These are phyloP conservation scores for Colletes gigas DNA, from an alignment of 1,140 invertebrate genomes.

Conservation along the genomic window DNA sequence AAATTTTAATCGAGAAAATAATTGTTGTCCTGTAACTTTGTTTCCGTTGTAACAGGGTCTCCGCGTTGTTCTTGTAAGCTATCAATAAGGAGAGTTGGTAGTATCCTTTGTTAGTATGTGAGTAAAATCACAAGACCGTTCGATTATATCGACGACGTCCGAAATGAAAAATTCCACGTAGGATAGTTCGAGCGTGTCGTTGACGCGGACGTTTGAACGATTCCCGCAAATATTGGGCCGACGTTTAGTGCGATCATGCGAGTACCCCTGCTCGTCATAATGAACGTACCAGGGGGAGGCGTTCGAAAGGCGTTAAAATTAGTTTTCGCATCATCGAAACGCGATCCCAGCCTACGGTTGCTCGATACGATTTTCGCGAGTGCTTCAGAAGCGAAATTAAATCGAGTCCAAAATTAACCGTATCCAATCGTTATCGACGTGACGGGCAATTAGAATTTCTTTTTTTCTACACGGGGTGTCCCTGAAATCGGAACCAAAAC, in stretches of 20 bases:
- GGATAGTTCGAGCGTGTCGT: background rate
- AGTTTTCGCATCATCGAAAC: constrained; percentile 15
- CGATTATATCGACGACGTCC: too few species aligned
- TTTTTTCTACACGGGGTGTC: too few species aligned
- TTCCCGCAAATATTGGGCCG: background rate
- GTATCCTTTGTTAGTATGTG: too few species aligned
- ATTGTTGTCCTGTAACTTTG: too few species aligned
- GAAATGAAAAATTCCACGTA: background rate
- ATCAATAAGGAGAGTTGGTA: too few species aligned
- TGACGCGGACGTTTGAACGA: background rate
- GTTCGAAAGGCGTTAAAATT: constrained; percentile 2
- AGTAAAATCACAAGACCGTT: too few species aligned
- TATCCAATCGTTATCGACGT: background rate
- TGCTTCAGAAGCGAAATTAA: background rate
- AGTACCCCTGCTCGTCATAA: background rate
- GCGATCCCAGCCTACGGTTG: background rate
- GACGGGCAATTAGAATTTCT: background rate
- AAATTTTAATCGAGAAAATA: too few species aligned
- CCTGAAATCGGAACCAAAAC: too few species aligned
- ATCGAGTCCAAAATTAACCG: constrained; percentile 10
- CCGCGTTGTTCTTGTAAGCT: too few species aligned
- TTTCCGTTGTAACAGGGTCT: too few species aligned
- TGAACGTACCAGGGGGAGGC: background rate
- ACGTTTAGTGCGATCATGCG: background rate
- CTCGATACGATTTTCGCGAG: background rate